Evolutionary conservation across 2,888 invertebrate species (phyloP), one percentile per base, ranked within the genome.

Genomic region (Macrophya alboannulata): DNA sequence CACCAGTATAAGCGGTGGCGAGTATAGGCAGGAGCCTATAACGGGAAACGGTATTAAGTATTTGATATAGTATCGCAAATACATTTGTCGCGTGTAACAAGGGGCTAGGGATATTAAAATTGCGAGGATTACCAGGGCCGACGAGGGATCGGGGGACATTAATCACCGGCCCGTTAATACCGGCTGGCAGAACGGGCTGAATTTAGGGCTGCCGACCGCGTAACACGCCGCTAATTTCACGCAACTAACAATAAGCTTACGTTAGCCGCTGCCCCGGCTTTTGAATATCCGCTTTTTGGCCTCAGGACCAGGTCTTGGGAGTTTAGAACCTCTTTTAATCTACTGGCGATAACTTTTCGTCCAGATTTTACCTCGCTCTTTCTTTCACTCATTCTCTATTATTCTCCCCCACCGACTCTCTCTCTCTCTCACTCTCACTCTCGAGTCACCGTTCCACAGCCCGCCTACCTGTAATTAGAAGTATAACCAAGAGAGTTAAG

Each of bases 51-150:
- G 10, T 55, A 85, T 85, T 85, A 82, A 55, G 71, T 72, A 62
- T 85, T 85, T 85, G 82, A 85, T 85, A 83, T 85, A 83, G 74
- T 51, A 83, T 72, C 82, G 85, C 85, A 79, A 79, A 85, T 85
- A 85, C 79, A 85, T 85, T 85, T 79, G 79, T 68, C 85, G 85
- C 85, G 65, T 51, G 76, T 81, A 62, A 81, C 62, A 62, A 81
- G 81, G 59, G 81, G 81, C 43, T 17, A 21, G 81, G 81, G 81
- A 81, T 81, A 81, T 81, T 81, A 81, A 81, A 81, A 81, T 81
- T 43, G 17, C 59, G 40, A 81, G 81, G 81, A 81, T 81, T 81
- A 81, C 43, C 43, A 45, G 72, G 31, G 72, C 21, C 72, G 72
- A 43, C n/a, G 68, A 37, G 68, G 68, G 68, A 31, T 68, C 68